Evolutionary conservation across 1,140 invertebrate genomes (phyloP), one percentile per base, ranked within the genome.

Genomic region (Zaprionus inermis): DNA sequence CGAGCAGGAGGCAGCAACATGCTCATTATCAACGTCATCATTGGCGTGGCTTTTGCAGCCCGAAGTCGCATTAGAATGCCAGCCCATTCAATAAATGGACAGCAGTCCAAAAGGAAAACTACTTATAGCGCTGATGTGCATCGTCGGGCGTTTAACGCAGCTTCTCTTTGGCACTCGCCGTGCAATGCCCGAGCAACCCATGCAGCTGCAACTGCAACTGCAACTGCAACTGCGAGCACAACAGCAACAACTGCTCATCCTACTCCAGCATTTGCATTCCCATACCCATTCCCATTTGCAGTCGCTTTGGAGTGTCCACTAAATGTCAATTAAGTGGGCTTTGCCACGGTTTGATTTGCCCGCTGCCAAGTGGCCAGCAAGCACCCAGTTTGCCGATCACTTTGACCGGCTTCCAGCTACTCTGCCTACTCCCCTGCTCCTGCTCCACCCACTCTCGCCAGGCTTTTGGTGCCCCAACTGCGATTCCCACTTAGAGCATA

Each of bases 301-400:
- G n/a, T 56, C 63, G 71, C 84, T 78, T 89, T 89, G 77, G 85
- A 90, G 84, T 89, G 84, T 90, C 85, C 85, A 89, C 84, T 89
- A 90, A 89, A 89, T 83, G 84, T 89, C 84, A 89, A 89, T 89
- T 89, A 89, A 89, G 84, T 89, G 84, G 80, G 72, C 72, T 90
- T 88, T 89, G 73, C 54, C 85, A 67, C 79, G 81, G 76, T 86
- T 86, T 86, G 82, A 86, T 86, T 86, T 76, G 82, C 66, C 76
- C 60, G 76, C 65, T 78, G 75, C 71, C 65, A 74, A 77, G 83
- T 86, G 71, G 65, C 78, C 78, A 72, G 51, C 49, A 69, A 56
- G 59, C 65, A 67, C 54, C 72, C 69, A 52, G 73, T 72, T 69
- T 74, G 41, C 65, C 59, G 56, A 59, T 72, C 70, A 66, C 12